Base-by-base conservation (phyloP, 1,140 invertebrate genomes). In the Propsilocerus akamusi region DNA sequence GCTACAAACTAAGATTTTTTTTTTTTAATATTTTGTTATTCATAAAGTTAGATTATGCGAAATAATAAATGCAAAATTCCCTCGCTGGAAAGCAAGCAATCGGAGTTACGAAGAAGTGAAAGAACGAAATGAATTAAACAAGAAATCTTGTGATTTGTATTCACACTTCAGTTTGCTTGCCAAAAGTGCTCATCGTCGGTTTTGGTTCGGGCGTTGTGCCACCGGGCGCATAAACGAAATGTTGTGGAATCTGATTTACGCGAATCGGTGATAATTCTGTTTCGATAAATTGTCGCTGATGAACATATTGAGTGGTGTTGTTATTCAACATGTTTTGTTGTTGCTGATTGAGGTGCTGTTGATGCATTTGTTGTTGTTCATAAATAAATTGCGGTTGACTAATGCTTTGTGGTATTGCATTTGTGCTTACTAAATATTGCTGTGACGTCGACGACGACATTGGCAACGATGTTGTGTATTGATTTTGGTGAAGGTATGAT, bases 311-410 rank as follows among this genome's bases (percentile, higher is more conserved):
- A n/a, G n/a, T n/a, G n/a, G n/a, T n/a, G n/a, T n/a, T n/a, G 22
- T 41, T 20, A 41, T 30, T 30, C 28, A 30, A 12, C 28, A 30
- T 8, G 28, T 17, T n/a, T n/a, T 41, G 34, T 17, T 37, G 32
- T 17, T 37, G 32, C 14, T 41, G 34, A 14, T 20, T 20, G 28
- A 30, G n/a, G 10, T n/a, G 28, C 10, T 30, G 10, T 6, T 6
- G 28, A 41, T 41, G 22, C n/a, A 41, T 41, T 41, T 41, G 34
- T 41, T 41, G 34, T 41, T 41, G 34, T 20, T 41, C 34, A 41
- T 41, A 41, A 20, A 41, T 17, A 41, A 17, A 41, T 20, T 41
- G 34, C 22, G 34, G 28, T 30, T 30, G 28, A n/a, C n/a, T 30
- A 30, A 11, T 30, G 6, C n/a, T 30, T 3, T 30, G 28, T 30